phyloP scores from a whole-genome alignment of 1,140 invertebrate genomes.

The Fopius arisanus region DNA sequence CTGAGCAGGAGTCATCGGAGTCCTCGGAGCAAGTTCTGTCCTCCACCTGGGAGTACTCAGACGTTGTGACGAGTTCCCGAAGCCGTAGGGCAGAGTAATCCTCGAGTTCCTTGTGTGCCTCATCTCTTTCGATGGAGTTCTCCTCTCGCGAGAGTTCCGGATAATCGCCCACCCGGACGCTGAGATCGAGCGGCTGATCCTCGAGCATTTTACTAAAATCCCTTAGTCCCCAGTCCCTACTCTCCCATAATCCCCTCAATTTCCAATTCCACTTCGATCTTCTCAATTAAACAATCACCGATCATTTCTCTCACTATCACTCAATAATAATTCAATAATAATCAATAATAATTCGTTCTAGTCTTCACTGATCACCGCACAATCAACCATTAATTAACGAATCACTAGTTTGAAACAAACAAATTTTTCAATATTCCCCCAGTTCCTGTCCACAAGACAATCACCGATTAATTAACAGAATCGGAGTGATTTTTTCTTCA shows the following conservation, averaged over 20 bases:
- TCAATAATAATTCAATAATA: neutral
- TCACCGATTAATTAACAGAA: too few relatives aligned
- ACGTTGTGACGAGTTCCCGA: constrained; percentile 27
- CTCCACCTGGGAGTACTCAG: constrained; percentile 59
- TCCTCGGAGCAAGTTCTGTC: constrained; percentile 74
- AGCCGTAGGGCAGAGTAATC: constrained; percentile 42
- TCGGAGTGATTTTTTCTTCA: too few relatives aligned
- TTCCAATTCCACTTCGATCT: neutral
- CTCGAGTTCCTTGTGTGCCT: constrained; percentile 40
- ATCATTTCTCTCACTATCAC: constrained; percentile 12
- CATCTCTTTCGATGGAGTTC: neutral
- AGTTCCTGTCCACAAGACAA: too few relatives aligned
- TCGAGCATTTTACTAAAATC: constrained; percentile 51
- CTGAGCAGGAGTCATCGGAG: constrained; percentile 77
- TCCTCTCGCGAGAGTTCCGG: constrained; percentile 48
- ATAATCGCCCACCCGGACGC: constrained; percentile 57
- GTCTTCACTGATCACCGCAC: neutral
- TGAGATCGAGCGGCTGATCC: constrained; percentile 61
- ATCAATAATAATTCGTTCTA: constrained; percentile 2
- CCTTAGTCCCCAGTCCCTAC: neutral
- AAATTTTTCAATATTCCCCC: too few relatives aligned
- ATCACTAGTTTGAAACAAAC: too few relatives aligned
- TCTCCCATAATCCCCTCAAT: neutral
- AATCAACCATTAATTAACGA: neutral
- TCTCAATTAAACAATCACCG: neutral